Percentiles rank a stretch among this genome's conserved stretches.
Conservation (phyloP, 92 coral and sea anemone genomes). For the Micromussa lordhowensis region DNA sequence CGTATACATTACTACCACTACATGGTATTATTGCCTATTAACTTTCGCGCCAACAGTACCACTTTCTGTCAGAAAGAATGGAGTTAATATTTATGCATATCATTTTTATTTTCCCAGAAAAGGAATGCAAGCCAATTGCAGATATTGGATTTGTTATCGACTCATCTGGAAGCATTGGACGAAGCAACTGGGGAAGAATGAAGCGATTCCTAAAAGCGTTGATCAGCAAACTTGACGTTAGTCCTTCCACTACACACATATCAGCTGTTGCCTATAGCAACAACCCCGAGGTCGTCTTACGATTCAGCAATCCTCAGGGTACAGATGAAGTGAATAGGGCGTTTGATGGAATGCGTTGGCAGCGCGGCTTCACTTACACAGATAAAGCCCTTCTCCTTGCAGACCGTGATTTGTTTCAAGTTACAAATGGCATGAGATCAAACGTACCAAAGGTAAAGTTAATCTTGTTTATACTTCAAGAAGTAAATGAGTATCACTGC, state of each 20-base stretch:
- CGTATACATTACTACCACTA: too few species aligned
- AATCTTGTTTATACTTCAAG: too few species aligned
- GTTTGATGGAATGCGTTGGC: conserved; percentile 40
- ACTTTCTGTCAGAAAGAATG: too few species aligned
- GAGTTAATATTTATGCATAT: too few species aligned
- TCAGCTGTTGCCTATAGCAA: conserved; percentile 74
- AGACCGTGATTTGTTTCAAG: conserved; percentile 31
- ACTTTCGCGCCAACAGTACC: too few species aligned
- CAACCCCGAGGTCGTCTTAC: conserved; percentile 48
- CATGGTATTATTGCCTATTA: too few species aligned
- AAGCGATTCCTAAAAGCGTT: conserved; percentile 68
- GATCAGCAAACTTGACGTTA: conserved; percentile 64
- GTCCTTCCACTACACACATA: conserved; percentile 67
- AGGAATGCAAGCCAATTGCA: conserved; percentile 55
- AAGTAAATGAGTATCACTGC: too few species aligned
- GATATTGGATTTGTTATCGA: conserved; percentile 79
- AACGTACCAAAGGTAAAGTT: conserved; percentile 36
- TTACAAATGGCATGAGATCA: conserved; percentile 39
- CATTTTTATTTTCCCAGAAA: too few species aligned
- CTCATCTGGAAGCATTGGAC: conserved; percentile 77
- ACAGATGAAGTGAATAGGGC: conserved; percentile 8
- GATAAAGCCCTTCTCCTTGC: conserved; percentile 50
- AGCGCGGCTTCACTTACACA: conserved; percentile 44
- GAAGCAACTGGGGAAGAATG: conserved; percentile 59
- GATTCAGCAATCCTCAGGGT: conserved; percentile 47